Conservation (phyloP, 1,140 invertebrate species). For the Bombus pascuorum region DNA sequence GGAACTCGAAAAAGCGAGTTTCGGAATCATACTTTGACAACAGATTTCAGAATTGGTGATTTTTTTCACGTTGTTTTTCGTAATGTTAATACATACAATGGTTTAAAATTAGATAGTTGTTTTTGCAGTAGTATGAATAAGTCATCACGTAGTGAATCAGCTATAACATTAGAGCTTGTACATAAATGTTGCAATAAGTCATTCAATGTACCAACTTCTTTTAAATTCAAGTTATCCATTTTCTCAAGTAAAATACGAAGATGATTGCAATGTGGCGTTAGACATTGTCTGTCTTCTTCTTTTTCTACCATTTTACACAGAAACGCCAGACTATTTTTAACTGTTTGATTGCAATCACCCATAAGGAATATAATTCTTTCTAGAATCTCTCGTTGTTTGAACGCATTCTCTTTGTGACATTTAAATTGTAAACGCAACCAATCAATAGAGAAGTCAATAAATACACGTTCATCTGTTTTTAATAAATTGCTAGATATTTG, state of each 20-base stretch:
- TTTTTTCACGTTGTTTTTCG: background rate
- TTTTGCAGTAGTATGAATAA: conserved; percentile 86
- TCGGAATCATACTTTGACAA: background rate
- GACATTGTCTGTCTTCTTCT: conserved; percentile 67
- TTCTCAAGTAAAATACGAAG: conserved; percentile 83
- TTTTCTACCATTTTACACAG: conserved; percentile 74
- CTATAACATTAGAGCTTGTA: conserved; percentile 75
- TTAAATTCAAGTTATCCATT: conserved; percentile 83
- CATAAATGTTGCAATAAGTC: conserved; percentile 83
- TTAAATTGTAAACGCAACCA: conserved; percentile 77
- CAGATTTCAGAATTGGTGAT: background rate
- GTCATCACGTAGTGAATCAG: conserved; percentile 83
- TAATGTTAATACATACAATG: conserved; percentile 71
- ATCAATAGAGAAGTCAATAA: conserved; percentile 75
- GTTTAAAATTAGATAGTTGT: conserved; percentile 83
- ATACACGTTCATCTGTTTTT: conserved; percentile 72
- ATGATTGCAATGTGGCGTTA: conserved; percentile 13
- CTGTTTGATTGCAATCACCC: conserved; percentile 75
- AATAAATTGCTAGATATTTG: conserved; percentile 73
- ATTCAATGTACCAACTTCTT: conserved; percentile 84
- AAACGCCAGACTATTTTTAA: conserved; percentile 74
- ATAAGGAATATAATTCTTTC: conserved; percentile 75
- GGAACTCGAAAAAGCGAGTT: background rate
- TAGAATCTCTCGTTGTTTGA: conserved; percentile 77
- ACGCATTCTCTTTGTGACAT: conserved; percentile 67